Evolutionary conservation across 2,797 vertebrate genomes (phyloP), one percentile per base, ranked within the genome.

Genomic region (Synanceia verrucosa): DNA sequence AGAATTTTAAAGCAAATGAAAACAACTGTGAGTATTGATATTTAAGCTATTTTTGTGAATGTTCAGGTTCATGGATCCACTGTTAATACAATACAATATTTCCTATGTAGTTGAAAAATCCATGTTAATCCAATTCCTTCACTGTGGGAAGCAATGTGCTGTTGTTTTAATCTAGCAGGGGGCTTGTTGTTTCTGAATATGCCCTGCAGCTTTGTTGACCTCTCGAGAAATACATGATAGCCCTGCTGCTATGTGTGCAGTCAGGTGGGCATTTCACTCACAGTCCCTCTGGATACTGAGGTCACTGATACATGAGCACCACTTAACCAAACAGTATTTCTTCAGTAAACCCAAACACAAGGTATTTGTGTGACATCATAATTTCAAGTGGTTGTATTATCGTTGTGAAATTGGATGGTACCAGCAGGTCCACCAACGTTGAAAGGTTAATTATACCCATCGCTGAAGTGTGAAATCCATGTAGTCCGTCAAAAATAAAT

Each of bases 141-240:
- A 56, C 73, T 43, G 75, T 74, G 61, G 75, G 79, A 81, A 84
- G 71, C 13, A 4, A 52, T 9, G 37, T 58, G 53, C 64, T 76
- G 69, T 73, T 85, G 79, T 85, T 69, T 58, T 67, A 60, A 37
- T 77, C 57, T 18, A 46, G 44, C 48, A 68, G 83, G 69, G 63
- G 65, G 33, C 58, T 79, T 74, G 73, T 76, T 82, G 66, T 60
- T 65, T 65, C 57, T 66, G 21, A 63, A 67, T 34, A 19, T 39
- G 56, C 82, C 86, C 72, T 55, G 26, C 39, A 74, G 75, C 82
- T 75, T 44, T 77, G 61, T 57, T 73, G 56, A 78, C 50, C 81
- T 79, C 77, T 76, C 16, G 36, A 82, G 61, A 69, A 75, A 65
- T 55, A 71, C 62, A 60, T 23, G 51, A 70, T n/a, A 64, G 65